Conservation (phyloP, 2,888 invertebrate genomes). For the Blera fallax region DNA sequence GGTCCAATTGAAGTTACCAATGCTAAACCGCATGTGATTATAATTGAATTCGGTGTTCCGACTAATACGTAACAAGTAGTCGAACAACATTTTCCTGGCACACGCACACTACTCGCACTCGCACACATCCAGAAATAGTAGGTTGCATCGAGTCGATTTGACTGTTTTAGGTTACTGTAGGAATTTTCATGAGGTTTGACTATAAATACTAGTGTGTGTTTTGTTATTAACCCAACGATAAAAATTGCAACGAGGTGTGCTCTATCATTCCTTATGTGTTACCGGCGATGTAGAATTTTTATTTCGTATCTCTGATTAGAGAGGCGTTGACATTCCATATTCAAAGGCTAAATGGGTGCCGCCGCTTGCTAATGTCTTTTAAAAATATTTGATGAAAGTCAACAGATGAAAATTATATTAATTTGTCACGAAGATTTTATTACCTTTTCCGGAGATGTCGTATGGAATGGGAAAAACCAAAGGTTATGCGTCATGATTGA, state of each 20-base stretch:
- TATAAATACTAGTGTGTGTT: background rate
- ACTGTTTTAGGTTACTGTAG: background rate
- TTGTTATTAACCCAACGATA: background rate
- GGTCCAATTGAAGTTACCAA: background rate
- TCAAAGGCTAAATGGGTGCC: slow-evolving; percentile 1
- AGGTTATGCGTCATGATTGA: background rate
- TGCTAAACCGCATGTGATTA: background rate
- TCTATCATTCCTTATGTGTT: background rate
- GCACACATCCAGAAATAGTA: background rate
- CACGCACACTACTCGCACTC: background rate
- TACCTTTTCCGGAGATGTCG: background rate
- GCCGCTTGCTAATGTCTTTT: background rate
- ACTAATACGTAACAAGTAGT: background rate
- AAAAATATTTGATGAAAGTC: slow-evolving; percentile 5
- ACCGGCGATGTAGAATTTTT: background rate
- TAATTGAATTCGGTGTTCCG: background rate
- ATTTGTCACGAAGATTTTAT: slow-evolving; percentile 2
- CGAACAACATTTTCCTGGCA: background rate
- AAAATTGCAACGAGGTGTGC: slow-evolving; percentile 1
- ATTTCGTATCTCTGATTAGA: background rate
- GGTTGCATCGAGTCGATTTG: background rate
- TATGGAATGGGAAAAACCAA: background rate
- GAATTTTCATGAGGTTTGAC: background rate
- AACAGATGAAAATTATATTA: background rate
- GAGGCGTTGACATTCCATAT: background rate